Conservation (phyloP, 1,140 invertebrate genomes). For the Spodoptera frugiperda region DNA sequence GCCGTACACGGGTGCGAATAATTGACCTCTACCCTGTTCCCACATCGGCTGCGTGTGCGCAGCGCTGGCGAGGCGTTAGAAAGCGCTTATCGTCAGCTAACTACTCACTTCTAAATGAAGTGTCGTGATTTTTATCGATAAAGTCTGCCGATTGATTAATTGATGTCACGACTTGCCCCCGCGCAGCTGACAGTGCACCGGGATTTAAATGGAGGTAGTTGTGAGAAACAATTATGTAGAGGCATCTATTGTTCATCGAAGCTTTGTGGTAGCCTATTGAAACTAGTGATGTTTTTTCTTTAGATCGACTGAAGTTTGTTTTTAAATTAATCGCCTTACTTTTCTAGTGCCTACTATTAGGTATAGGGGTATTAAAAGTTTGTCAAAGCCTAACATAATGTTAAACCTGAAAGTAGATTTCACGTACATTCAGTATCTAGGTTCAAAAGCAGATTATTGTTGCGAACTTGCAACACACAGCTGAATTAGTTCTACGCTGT, state of each 20-base stretch:
- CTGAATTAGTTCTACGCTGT: not conserved
- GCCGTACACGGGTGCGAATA: conserved; percentile 64
- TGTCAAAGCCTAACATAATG: too few relatives aligned
- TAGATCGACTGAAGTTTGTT: too few relatives aligned
- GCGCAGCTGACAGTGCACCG: not conserved
- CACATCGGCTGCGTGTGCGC: conserved; percentile 61
- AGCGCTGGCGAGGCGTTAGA: conserved; percentile 58
- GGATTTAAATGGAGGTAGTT: not conserved
- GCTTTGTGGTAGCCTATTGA: not conserved
- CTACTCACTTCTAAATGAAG: conserved; percentile 56
- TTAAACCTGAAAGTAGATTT: too few relatives aligned
- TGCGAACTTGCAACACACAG: not conserved
- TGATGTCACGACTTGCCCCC: conserved; percentile 28
- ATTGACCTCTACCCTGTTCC: conserved; percentile 70
- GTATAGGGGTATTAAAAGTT: too few relatives aligned
- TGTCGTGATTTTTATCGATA: conserved; percentile 65
- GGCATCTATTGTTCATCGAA: not conserved
- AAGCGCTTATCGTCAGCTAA: conserved; percentile 60
- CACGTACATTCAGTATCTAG: too few relatives aligned
- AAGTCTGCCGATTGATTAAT: conserved; percentile 59
- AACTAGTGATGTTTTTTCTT: too few relatives aligned
- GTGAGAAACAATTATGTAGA: conserved; percentile 1
- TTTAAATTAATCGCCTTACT: too few relatives aligned
- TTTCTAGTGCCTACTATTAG: too few relatives aligned
- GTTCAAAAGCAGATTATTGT: too few relatives aligned